Percentiles rank a stretch among this genome's conserved stretches.
Evolutionary conservation across 2,113 vertebrate genomes (phyloP).

Genomic region (Chrysochloris asiatica): DNA sequence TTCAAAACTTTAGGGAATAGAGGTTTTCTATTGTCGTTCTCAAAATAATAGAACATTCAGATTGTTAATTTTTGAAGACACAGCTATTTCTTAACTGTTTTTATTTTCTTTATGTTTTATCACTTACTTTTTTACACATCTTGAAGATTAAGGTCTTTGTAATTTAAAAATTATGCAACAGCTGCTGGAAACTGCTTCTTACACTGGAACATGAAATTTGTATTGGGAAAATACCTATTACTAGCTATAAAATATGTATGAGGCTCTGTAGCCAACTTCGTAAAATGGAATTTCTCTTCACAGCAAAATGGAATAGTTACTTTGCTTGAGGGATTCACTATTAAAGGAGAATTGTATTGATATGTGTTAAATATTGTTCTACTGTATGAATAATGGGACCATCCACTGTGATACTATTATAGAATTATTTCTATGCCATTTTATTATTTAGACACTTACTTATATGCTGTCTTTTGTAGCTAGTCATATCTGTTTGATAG

Average conservation of each 20-base stretch:
- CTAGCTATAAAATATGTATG: slow-evolving; percentile 64
- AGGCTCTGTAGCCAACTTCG: slow-evolving; percentile 37
- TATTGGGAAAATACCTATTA: slow-evolving; percentile 64
- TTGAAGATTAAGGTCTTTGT: slow-evolving; percentile 70
- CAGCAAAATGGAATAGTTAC: slow-evolving; percentile 22
- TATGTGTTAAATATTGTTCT: slow-evolving; percentile 30
- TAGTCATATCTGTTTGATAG: not conserved
- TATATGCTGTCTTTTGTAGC: not conserved
- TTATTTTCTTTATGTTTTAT: slow-evolving; percentile 58
- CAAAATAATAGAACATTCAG: not conserved
- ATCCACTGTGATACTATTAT: not conserved
- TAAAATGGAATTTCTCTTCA: slow-evolving; percentile 55
- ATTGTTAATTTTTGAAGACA: slow-evolving; percentile 53
- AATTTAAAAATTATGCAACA: slow-evolving; percentile 72
- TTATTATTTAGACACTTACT: not conserved
- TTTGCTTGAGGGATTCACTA: slow-evolving; percentile 14
- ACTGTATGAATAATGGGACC: not conserved
- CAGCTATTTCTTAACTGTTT: slow-evolving; percentile 60
- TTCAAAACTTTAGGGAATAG: not conserved
- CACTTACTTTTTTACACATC: slow-evolving; percentile 51
- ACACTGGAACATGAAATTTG: slow-evolving; percentile 51
- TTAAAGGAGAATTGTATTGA: slow-evolving; percentile 37
- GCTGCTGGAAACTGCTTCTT: slow-evolving; percentile 48
- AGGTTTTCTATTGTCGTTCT: not conserved
- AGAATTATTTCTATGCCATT: not conserved